phyloP scores from a whole-genome alignment of 1,140 invertebrate genomes.

The Pentalonia nigronervosa region DNA sequence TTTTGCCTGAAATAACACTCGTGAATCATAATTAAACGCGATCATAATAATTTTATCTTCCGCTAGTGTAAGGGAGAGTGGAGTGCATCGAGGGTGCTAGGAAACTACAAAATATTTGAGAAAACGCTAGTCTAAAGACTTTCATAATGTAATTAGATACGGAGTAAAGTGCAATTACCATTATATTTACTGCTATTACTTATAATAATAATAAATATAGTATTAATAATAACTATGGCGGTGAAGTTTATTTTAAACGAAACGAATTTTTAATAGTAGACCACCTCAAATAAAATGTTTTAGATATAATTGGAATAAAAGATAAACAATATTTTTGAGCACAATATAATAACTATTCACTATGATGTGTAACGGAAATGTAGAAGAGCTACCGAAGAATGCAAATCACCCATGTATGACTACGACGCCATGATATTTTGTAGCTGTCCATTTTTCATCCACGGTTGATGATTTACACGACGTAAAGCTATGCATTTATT shows the following conservation, averaged over 20 bases:
- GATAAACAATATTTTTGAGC: conserved; percentile 31
- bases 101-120: neutral
- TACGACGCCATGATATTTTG: conserved; percentile 33
- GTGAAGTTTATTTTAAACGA: neutral
- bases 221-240: neutral
- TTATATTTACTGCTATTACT: neutral
- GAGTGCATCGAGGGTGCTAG: neutral
- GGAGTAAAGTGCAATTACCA: neutral
- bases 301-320: neutral
- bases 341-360: neutral
- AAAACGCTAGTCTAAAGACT: neutral
- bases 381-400: conserved; percentile 26
- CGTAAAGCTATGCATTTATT: neutral
- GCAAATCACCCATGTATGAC: conserved; percentile 42
- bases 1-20: conserved; percentile 46
- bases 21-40: conserved; percentile 54
- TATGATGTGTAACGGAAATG: conserved; percentile 22
- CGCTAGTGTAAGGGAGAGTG: neutral
- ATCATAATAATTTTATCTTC: conserved; percentile 33
- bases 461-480: conserved; percentile 25
- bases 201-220: neutral
- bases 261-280: conserved; percentile 5
- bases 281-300: conserved; percentile 5
- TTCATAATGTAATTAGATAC: neutral
- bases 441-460: conserved; percentile 27